Evolutionary conservation across 2,113 vertebrate species (phyloP).

Genomic region (Dinomys branickii): DNA sequence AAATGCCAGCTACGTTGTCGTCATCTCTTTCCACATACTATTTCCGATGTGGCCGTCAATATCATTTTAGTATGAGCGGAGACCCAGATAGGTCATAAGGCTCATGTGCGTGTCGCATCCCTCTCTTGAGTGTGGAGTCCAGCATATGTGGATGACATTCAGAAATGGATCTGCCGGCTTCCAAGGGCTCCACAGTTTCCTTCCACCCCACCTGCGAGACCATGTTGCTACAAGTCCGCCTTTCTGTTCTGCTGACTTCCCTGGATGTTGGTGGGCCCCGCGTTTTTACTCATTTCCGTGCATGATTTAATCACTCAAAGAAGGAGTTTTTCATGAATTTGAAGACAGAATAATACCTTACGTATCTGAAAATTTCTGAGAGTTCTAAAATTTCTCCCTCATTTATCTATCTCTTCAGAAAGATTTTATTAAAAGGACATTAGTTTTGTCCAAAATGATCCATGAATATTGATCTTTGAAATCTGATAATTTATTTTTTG

Average conservation of each 20-base stretch:
- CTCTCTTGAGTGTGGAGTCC: neutral
- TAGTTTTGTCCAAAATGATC: neutral
- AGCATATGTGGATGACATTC: neutral
- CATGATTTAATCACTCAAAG: neutral
- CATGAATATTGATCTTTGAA: neutral
- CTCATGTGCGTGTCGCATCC: neutral
- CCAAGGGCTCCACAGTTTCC: neutral
- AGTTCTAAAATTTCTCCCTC: neutral
- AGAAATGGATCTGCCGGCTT: neutral
- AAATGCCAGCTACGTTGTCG: neutral
- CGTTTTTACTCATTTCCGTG: neutral
- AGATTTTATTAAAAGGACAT: neutral
- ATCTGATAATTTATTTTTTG: conserved; percentile 23
- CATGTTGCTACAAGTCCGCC: rapidly evolving
- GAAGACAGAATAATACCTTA: neutral
- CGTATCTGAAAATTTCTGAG: neutral
- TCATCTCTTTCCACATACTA: neutral
- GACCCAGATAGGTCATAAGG: neutral
- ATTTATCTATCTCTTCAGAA: neutral
- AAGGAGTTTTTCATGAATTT: neutral
- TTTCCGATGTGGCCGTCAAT: neutral
- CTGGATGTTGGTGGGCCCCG: neutral
- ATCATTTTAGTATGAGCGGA: neutral
- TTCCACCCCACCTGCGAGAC: neutral
- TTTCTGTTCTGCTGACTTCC: neutral